Evolutionary conservation across 2,888 invertebrate species (phyloP).

Genomic region (Apomyelois bistriatella): DNA sequence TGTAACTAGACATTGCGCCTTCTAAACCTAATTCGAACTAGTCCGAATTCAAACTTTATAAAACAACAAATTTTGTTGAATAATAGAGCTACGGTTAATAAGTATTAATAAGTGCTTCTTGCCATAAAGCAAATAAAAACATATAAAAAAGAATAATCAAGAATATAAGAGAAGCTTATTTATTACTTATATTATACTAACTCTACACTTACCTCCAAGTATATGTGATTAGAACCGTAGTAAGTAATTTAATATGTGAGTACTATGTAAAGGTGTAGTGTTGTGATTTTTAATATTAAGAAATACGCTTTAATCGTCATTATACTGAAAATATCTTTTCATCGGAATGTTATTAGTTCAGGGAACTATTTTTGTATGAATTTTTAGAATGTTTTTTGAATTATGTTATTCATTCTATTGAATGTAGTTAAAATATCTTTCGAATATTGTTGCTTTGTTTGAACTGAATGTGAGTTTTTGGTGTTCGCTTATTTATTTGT

Average conservation of each 20-base stretch:
- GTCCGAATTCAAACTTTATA: too few species aligned
- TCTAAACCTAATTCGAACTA: too few species aligned
- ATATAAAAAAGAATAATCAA: too few species aligned
- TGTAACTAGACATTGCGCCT: too few species aligned
- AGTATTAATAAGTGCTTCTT: too few species aligned
- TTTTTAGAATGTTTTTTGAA: background rate
- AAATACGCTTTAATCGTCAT: background rate
- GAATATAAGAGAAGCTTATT: background rate
- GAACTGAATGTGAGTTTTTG: background rate
- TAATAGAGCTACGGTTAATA: too few species aligned
- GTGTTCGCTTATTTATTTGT: background rate
- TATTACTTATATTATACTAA: too few species aligned
- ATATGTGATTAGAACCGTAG: background rate
- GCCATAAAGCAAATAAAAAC: too few species aligned
- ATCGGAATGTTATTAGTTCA: background rate
- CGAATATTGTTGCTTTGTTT: background rate
- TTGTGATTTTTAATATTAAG: background rate
- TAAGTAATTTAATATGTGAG: background rate
- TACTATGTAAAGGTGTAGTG: background rate
- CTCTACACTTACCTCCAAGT: background rate
- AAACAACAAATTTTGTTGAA: too few species aligned
- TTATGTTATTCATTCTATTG: slow-evolving; percentile 5
- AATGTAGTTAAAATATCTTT: background rate
- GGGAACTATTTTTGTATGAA: slow-evolving; percentile 1
- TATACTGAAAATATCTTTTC: background rate